Evolutionary conservation across 2,888 invertebrate genomes (phyloP), one percentile per base, ranked within the genome.

Genomic region (Stegana nigrithorax): DNA sequence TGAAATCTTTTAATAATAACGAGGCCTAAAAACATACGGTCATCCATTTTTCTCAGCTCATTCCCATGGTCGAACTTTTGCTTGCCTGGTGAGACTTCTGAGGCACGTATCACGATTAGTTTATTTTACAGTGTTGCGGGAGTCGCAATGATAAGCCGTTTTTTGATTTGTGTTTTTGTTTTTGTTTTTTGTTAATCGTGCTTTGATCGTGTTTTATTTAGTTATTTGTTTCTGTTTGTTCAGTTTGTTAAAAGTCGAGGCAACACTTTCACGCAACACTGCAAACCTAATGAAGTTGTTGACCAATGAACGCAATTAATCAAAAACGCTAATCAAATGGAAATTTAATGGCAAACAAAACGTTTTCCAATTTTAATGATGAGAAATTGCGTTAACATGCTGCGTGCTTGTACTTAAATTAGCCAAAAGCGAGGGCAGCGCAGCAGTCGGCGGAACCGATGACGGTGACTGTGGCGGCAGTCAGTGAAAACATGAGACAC

Each of bases 261-360:
- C 58, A 67, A 68, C 66, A 74, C 68, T 73, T 69, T 78, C 75
- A 59, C 66, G 59, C 25, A 55, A 56, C n/a, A n/a, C n/a, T n/a
- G n/a, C 44, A 17, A 23, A 66, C 55, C 69, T 75, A 75, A 75
- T 75, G 75, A 75, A 75, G 79, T 67, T 76, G 80, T 51, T 50
- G 19, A 14, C 36, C 50, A 59, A 23, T 51, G 59, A 51, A 14
- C 63, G 64, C 81, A 76, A 80, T 75, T 79, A 75, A 80, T 75
- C 75, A 75, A 76, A 78, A 29, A 60, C 62, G 65, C 65, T 67
- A 72, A 80, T 76, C 72, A 78, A 78, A 79, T 74, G 73, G 69
- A 75, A 80, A 77, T 64, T 80, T 73, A 68, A 74, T 80, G 77
- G 77, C 60, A 64, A 65, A 70, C 74, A 76, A 75, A 71, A 63